Percentiles rank a stretch among this genome's conserved stretches.
phyloP scores from a whole-genome alignment of 2,888 invertebrate species.

The Drosophila borealis region DNA sequence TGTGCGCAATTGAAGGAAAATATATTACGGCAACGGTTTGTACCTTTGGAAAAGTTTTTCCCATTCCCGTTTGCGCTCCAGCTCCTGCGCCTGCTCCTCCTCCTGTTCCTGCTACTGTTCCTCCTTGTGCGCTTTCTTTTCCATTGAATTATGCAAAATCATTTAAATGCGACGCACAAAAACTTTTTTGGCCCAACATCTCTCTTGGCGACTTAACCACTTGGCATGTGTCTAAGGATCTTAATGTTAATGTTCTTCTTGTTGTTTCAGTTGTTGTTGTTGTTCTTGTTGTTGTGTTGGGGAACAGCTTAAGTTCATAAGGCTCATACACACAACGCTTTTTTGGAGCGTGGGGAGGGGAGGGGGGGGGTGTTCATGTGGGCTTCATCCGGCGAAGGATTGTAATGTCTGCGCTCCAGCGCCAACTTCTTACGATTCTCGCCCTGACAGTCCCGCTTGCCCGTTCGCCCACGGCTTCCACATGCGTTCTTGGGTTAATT shows the following conservation, averaged over 20 bases:
- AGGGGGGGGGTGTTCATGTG: slow-evolving; percentile 9
- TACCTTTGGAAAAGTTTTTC: slow-evolving; percentile 46
- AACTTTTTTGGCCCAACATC: slow-evolving; percentile 52
- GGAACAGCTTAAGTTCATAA: slow-evolving; percentile 75
- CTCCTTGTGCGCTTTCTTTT: slow-evolving; percentile 6
- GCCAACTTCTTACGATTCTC: slow-evolving; percentile 15
- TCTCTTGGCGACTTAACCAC: slow-evolving; percentile 68
- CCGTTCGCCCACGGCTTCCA: slow-evolving; percentile 47
- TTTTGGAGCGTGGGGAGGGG: neutral
- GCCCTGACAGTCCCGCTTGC: slow-evolving; percentile 2
- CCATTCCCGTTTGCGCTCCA: neutral
- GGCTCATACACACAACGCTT: slow-evolving; percentile 43
- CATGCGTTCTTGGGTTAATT: slow-evolving; percentile 76
- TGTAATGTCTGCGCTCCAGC: slow-evolving; percentile 18
- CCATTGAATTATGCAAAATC: slow-evolving; percentile 79
- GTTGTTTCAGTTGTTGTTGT: slow-evolving; percentile 25
- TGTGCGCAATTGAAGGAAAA: slow-evolving; percentile 83
- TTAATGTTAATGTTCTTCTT: slow-evolving; percentile 63
- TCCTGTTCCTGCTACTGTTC: slow-evolving; percentile 3
- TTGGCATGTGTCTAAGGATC: slow-evolving; percentile 74
- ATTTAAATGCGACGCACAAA: slow-evolving; percentile 74
- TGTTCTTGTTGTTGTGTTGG: slow-evolving; percentile 6
- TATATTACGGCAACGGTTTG: slow-evolving; percentile 61
- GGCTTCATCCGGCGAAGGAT: slow-evolving; percentile 6
- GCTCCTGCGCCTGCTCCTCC: neutral